These are phyloP conservation scores for Champsocephalus gunnari DNA, from an alignment of 2,797 vertebrate species.

Conservation along the genomic window DNA sequence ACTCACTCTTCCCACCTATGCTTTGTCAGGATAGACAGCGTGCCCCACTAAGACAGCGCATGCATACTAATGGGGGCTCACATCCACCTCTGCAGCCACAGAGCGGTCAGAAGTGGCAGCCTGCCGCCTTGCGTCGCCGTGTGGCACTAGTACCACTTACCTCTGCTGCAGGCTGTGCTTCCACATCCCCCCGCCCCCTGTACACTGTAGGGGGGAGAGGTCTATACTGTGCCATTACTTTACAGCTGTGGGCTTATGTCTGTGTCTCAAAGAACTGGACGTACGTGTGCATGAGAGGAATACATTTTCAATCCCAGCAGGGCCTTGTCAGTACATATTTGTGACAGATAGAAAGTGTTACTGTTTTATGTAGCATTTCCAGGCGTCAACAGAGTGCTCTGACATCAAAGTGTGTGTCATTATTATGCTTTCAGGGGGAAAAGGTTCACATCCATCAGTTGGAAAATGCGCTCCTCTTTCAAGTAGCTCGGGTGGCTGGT, in stretches of 20 bases:
- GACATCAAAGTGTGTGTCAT: slow-evolving; percentile 70
- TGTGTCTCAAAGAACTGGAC: slow-evolving; percentile 48
- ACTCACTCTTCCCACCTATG: slow-evolving; percentile 71
- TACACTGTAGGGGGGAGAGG: slow-evolving; percentile 54
- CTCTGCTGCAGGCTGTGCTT: slow-evolving; percentile 46
- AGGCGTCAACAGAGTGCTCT: slow-evolving; percentile 43
- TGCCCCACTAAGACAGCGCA: slow-evolving; percentile 54
- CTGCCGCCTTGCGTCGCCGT: slow-evolving; percentile 64
- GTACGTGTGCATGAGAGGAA: slow-evolving; percentile 49
- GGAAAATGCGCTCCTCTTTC: slow-evolving; percentile 61
- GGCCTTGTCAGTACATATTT: slow-evolving; percentile 56
- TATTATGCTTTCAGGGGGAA: slow-evolving; percentile 69
- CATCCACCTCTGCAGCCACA: slow-evolving; percentile 51
- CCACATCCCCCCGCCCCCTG: slow-evolving; percentile 41
- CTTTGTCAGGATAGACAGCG: slow-evolving; percentile 69
- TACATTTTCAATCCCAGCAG: slow-evolving; percentile 59
- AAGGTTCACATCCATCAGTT: slow-evolving; percentile 68
- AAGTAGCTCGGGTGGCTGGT: slow-evolving; percentile 52
- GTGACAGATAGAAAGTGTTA: slow-evolving; percentile 66
- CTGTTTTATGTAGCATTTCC: slow-evolving; percentile 74
- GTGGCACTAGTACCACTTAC: slow-evolving; percentile 58
- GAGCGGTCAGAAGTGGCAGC: slow-evolving; percentile 65
- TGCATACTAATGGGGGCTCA: slow-evolving; percentile 70
- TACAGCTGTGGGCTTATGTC: slow-evolving; percentile 67
- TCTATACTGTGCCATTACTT: slow-evolving; percentile 69